Evolutionary conservation across 1,140 invertebrate genomes (phyloP).

Genomic region (Atta texana): DNA sequence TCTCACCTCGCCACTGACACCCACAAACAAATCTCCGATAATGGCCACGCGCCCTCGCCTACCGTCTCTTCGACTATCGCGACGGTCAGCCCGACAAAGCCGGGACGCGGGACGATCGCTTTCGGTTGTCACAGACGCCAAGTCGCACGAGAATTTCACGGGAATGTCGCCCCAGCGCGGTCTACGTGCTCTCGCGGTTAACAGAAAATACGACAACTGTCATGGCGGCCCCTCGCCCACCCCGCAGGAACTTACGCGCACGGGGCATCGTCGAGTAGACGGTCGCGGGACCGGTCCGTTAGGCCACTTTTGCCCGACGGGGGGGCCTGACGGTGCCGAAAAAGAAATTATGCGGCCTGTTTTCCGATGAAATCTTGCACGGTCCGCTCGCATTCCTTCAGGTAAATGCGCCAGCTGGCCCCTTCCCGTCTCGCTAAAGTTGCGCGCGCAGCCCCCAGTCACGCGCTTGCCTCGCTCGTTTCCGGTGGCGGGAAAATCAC

Average conservation of each 20-base stretch:
- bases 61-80: constrained; percentile 56
- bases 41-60: constrained; percentile 75
- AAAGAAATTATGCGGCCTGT: constrained; percentile 30
- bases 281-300: neutral
- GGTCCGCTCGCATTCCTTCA: neutral
- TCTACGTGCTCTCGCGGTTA: constrained; percentile 71
- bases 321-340: neutral
- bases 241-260: constrained; percentile 76
- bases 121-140: constrained; percentile 51
- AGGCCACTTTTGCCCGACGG: constrained; percentile 14
- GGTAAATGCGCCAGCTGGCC: constrained; percentile 18
- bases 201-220: constrained; percentile 81
- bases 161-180: constrained; percentile 64
- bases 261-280: constrained; percentile 14
- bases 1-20: constrained; percentile 79
- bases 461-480: constrained; percentile 66
- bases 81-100: constrained; percentile 31
- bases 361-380: constrained; percentile 34
- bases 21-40: constrained; percentile 80
- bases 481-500: constrained; percentile 47
- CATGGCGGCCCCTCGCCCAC: constrained; percentile 79
- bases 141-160: constrained; percentile 66
- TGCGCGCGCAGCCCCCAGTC: constrained; percentile 75
- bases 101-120: constrained; percentile 57
- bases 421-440: constrained; percentile 28